Base-by-base conservation (phyloP, 2,888 invertebrate genomes). In the Iselma pallidipennis region DNA sequence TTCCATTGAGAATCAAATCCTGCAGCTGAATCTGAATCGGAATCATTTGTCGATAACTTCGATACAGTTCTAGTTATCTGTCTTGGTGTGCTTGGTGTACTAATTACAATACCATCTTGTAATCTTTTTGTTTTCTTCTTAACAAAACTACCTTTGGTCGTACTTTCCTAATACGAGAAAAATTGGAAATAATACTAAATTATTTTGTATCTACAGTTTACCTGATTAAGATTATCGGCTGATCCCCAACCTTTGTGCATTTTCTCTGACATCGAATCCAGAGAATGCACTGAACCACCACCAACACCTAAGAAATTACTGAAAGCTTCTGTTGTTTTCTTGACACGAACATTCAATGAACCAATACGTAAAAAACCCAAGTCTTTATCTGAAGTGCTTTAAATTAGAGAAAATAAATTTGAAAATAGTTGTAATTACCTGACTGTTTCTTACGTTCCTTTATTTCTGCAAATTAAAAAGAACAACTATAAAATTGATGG, bases 281-380 rank as follows among this genome's bases (percentile, higher is more conserved):
- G 67, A 63, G 82, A 80, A 60, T 74, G 78, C 9, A 81, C 75
- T 4, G 76, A 71, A 19, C 74, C 81, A 42, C 84, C 84, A 57
- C 91, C 92, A 72, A 92, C 92, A 66, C 94, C 94, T 72, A 95
- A 84, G 81, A 95, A 94, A 80, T 94, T 91, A 83, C 94, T 94
- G 83, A 95, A 93, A 19, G 94, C 94, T 80, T 95, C 95, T 60
- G 95, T 94, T 51, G 95, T 95, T 82, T 92, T 94, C 84, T 95
- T 95, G 74, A 95, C 94, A 77, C 94, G 88, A 51, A 95, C 94
- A 83, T 95, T 95, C 80, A 95, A 83, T 19, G 95, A 95, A 74
- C 95, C 95, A 83, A 95, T 95, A 78, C 95, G 89, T 70, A 95
- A 88, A 83, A 95, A 95, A 72, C 94, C 91, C 82, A 89, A 87